Evolutionary conservation across 2,888 invertebrate species (phyloP).

Genomic region (Autographa pulchrina): DNA sequence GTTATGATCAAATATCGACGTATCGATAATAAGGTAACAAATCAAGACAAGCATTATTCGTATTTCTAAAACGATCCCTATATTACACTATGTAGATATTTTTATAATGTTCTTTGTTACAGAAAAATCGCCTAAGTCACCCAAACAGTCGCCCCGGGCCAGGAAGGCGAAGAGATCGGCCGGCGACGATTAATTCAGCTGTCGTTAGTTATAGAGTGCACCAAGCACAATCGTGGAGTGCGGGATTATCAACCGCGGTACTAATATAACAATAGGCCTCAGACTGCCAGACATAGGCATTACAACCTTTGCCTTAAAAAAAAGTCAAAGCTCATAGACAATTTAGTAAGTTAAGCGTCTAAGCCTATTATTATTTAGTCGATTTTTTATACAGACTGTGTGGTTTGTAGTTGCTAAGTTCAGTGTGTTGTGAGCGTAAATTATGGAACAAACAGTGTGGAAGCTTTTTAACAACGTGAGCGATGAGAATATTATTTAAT

Average conservation of each 20-base stretch:
- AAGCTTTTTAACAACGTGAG: constrained; percentile 83
- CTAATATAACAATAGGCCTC: constrained; percentile 75
- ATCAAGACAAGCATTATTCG: too few relatives aligned
- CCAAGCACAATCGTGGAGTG: constrained; percentile 61
- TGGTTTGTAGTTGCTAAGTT: constrained; percentile 79
- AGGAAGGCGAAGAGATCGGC: constrained; percentile 93
- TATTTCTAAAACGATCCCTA: too few relatives aligned
- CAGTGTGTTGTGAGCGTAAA: constrained; percentile 83
- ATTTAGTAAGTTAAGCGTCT: constrained; percentile 25
- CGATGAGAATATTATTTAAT: constrained; percentile 87
- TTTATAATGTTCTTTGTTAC: constrained; percentile 75
- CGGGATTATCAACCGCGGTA: constrained; percentile 58
- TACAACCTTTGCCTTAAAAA: constrained; percentile 25
- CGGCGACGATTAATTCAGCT: constrained; percentile 90
- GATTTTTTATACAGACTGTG: constrained; percentile 75
- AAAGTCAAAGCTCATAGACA: constrained; percentile 18
- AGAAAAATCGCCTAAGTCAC: constrained; percentile 93
- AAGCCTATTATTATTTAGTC: constrained; percentile 78
- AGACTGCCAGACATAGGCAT: constrained; percentile 31
- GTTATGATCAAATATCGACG: too few relatives aligned
- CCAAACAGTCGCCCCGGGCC: constrained; percentile 93
- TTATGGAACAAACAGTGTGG: constrained; percentile 88
- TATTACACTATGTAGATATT: too few relatives aligned
- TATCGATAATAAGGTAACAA: too few relatives aligned
- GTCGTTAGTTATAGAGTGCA: constrained; percentile 51